Evolutionary conservation across 2,113 vertebrate species (phyloP).

Genomic region (Aythya baeri): DNA sequence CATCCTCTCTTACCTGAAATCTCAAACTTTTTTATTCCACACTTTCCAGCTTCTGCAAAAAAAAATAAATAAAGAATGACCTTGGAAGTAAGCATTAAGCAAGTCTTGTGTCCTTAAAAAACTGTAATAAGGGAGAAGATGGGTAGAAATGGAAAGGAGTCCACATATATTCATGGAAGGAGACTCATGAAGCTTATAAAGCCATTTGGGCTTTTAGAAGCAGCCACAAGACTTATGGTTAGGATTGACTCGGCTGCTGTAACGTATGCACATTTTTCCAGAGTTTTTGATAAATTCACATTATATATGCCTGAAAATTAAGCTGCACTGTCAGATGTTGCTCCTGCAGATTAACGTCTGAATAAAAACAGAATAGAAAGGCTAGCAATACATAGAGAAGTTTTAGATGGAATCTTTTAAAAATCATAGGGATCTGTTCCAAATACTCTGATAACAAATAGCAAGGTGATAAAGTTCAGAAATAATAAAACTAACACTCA

Average conservation of each 20-base stretch:
- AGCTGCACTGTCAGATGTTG: not conserved
- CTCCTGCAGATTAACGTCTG: not conserved
- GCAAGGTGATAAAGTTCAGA: not conserved
- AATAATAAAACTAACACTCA: not conserved
- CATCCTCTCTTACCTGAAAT: not conserved
- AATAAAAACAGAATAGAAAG: not conserved
- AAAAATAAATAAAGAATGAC: not conserved
- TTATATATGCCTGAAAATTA: not conserved
- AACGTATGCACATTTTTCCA: not conserved
- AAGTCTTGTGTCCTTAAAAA: not conserved
- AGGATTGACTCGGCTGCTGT: not conserved
- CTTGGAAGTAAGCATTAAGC: not conserved
- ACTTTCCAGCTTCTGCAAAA: not conserved
- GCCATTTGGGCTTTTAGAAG: not conserved
- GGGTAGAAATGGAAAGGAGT: not conserved
- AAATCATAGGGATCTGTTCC: not conserved
- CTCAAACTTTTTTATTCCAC: not conserved
- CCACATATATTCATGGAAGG: not conserved
- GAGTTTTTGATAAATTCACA: not conserved
- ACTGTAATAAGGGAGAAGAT: not conserved
- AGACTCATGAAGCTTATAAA: not conserved
- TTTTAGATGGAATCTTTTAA: not conserved
- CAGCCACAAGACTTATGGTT: not conserved
- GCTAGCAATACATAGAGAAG: not conserved
- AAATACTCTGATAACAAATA: not conserved